Evolutionary conservation across 2,113 vertebrate species (phyloP).

Genomic region (Heliornis fulica): DNA sequence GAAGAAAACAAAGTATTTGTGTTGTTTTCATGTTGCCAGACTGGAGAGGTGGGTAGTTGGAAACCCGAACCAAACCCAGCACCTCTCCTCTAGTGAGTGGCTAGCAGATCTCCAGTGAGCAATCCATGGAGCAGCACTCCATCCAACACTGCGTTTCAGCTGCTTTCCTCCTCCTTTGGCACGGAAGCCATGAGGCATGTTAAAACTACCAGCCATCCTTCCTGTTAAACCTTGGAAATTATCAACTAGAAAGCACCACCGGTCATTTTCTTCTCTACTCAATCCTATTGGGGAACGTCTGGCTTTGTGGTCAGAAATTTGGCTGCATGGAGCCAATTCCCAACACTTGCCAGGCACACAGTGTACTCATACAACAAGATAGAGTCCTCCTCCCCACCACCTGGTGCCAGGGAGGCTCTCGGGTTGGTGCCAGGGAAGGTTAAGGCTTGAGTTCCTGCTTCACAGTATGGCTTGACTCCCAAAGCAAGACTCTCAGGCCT

Average conservation of each 20-base stretch:
- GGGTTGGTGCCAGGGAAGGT: background rate
- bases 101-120: background rate
- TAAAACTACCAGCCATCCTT: background rate
- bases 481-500: background rate
- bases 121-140: background rate
- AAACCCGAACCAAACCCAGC: background rate
- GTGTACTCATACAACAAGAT: background rate
- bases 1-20: background rate
- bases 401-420: background rate
- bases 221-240: background rate
- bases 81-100: background rate
- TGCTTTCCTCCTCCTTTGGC: background rate
- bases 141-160: background rate
- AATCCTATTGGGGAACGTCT: background rate
- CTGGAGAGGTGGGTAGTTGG: background rate
- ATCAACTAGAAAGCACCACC: rapidly evolving
- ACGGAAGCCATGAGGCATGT: background rate
- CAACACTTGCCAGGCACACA: rapidly evolving
- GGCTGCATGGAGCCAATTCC: background rate
- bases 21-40: background rate
- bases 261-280: background rate
- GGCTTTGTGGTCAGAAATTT: background rate
- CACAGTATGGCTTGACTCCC: background rate
- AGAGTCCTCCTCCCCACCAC: background rate
- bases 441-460: background rate